Evolutionary conservation across 1,140 invertebrate species (phyloP), one percentile per base, ranked within the genome.

Genomic region (Aphelinus certus): DNA sequence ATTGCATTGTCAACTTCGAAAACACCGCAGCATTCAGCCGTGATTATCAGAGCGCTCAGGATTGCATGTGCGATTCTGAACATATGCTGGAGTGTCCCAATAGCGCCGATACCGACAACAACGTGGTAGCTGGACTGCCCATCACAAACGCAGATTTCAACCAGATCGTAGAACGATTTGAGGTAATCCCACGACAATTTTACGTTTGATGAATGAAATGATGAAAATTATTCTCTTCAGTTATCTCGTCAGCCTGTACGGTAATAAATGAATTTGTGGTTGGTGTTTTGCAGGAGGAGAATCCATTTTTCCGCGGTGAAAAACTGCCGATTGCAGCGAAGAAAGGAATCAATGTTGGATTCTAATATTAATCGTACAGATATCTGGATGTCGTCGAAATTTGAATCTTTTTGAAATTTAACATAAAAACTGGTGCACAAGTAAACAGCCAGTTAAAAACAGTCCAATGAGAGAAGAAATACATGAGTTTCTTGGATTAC

Each of bases 51-150:
- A 92, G 93, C 2, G 89, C 93, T 0, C 97, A 99, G 84, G 94
- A 98, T 70, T 99, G 98, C 83, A 97, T 98, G 91, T 99, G 98
- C 79, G 98, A 99, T 83, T 93, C 93, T 1, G 98, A 99, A 82
- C 98, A 99, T 88, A 99, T 99, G 98, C 95, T 99, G 83, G 94
- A 96, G 83, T 99, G 97, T 85, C 90, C 94, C 0, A 88, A 85
- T 56, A 80, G 78, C 7, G 70, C 84, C 1, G 82, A 80, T 45
- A 47, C 58, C 43, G 80, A 83, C 3, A 84, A 84, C 57, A 85
- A 86, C 46, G 79, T 79, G 45, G 78, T 90, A 53, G 61, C 80
- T n/a, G 85, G 84, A 56, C 77, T 81, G 51, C 83, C 87, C 3
- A 85, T 88, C 42, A 76, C 80, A 2, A 87, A 88, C 75, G 79